Evolutionary conservation across 2,797 vertebrate species (phyloP).

Genomic region (Scolopax rusticola): DNA sequence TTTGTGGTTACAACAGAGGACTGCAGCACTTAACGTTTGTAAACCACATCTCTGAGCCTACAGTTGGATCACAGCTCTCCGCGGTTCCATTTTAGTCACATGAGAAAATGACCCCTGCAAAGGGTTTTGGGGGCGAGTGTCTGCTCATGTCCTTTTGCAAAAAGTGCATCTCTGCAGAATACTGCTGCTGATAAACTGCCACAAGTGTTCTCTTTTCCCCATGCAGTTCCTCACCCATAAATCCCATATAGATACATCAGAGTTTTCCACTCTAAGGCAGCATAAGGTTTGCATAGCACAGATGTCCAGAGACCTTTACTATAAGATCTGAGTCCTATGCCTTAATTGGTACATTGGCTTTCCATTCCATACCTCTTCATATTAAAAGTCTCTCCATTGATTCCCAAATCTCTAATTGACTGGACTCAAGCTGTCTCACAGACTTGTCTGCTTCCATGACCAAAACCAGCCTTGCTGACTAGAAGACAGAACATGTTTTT

Average conservation of each 20-base stretch:
- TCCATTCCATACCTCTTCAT: not conserved
- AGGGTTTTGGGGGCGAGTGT: not conserved
- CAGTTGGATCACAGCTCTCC: not conserved
- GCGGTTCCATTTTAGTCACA: not conserved
- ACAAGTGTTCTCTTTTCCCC: rapidly evolving
- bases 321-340: not conserved
- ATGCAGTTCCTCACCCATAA: not conserved
- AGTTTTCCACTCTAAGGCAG: not conserved
- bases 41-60: not conserved
- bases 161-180: not conserved
- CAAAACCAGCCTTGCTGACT: not conserved
- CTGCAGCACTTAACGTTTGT: not conserved
- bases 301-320: not conserved
- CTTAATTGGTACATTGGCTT: not conserved
- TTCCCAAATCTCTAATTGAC: not conserved
- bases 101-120: not conserved
- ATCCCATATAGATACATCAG: not conserved
- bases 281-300: not conserved
- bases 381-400: not conserved
- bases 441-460: not conserved
- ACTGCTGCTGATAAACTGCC: not conserved
- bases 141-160: not conserved
- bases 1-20: not conserved
- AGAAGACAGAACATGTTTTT: not conserved
- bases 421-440: not conserved